These are phyloP conservation scores for Leucozona laternaria DNA, from an alignment of 2,888 invertebrate genomes.

Conservation along the genomic window DNA sequence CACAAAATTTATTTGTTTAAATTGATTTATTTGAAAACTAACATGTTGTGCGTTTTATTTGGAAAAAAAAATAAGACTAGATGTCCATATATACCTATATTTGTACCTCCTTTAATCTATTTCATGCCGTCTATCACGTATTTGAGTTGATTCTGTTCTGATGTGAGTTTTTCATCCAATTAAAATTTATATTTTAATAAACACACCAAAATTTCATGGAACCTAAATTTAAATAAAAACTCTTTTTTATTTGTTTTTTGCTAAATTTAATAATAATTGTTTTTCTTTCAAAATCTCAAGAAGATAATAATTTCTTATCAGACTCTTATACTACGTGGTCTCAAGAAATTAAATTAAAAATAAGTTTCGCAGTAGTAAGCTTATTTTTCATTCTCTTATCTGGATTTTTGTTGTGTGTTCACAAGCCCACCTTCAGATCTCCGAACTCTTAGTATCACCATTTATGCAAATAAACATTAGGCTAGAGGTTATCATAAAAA, in stretches of 20 bases:
- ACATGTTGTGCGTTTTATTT: too few relatives aligned
- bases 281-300: neutral
- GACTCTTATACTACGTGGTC: neutral
- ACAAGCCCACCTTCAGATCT: constrained; percentile 3
- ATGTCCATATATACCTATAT: too few relatives aligned
- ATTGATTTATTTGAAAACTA: too few relatives aligned
- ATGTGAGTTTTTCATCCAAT: too few relatives aligned
- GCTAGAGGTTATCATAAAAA: constrained; percentile 25
- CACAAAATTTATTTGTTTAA: too few relatives aligned
- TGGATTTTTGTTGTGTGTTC: neutral
- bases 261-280: too few relatives aligned
- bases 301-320: constrained; percentile 2
- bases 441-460: neutral
- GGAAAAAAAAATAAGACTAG: too few relatives aligned
- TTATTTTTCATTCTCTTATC: constrained; percentile 24
- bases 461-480: constrained; percentile 6
- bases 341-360: neutral
- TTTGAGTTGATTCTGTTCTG: too few relatives aligned
- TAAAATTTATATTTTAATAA: too few relatives aligned
- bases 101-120: too few relatives aligned
- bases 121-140: too few relatives aligned
- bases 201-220: neutral
- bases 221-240: neutral
- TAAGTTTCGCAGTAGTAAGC: neutral
- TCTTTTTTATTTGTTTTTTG: neutral